These are phyloP conservation scores for Hepsetus odoe DNA, from an alignment of 2,113 vertebrate genomes.

Conservation along the genomic window DNA sequence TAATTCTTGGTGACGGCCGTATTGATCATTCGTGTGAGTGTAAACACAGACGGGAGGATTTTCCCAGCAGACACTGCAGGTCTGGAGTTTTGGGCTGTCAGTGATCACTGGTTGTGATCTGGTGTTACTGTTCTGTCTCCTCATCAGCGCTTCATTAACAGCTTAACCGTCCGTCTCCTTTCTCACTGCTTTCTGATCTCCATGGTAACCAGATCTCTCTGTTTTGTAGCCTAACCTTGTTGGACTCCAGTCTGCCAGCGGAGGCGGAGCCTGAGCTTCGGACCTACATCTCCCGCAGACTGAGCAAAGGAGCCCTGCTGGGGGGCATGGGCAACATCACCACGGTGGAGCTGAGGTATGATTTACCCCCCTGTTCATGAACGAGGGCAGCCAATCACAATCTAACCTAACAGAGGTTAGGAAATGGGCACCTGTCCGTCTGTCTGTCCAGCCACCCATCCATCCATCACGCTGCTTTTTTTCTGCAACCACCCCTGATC, in stretches of 20 bases:
- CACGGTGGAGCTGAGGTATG: slow-evolving; percentile 88
- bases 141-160: slow-evolving; percentile 61
- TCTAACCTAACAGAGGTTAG: too few relatives aligned
- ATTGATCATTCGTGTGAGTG: too few relatives aligned
- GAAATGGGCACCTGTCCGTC: too few relatives aligned
- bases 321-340: slow-evolving; percentile 93
- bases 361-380: too few relatives aligned
- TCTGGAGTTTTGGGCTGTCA: slow-evolving; percentile 10
- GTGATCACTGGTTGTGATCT: neutral
- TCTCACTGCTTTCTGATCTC: neutral
- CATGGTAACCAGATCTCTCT: slow-evolving; percentile 42
- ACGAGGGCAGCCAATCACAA: too few relatives aligned
- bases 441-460: too few relatives aligned
- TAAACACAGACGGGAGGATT: too few relatives aligned
- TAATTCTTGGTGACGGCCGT: too few relatives aligned
- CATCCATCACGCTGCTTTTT: too few relatives aligned
- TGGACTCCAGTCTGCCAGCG: slow-evolving; percentile 84
- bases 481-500: too few relatives aligned
- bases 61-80: too few relatives aligned
- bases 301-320: slow-evolving; percentile 91
- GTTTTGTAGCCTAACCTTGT: slow-evolving; percentile 82
- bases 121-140: slow-evolving; percentile 51
- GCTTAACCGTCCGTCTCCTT: slow-evolving; percentile 26
- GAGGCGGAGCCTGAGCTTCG: slow-evolving; percentile 89
- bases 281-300: slow-evolving; percentile 86